Evolutionary conservation across 2,113 vertebrate genomes (phyloP).

Genomic region (Atractosteus spatula): DNA sequence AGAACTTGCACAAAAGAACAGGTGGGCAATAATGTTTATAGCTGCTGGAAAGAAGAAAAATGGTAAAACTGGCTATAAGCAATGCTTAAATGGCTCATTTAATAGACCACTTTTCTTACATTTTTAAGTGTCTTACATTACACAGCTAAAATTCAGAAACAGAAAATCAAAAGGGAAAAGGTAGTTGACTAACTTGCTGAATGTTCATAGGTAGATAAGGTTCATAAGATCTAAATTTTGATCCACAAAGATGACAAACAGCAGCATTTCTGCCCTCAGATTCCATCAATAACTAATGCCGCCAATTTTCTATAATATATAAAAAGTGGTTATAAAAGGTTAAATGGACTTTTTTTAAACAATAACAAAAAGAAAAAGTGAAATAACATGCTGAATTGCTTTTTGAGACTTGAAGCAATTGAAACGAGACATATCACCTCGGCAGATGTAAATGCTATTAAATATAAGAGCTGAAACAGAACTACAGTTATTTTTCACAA

Average conservation of each 20-base stretch:
- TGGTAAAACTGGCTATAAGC: conserved; percentile 9
- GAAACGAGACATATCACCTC: too few species aligned
- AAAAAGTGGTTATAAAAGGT: too few species aligned
- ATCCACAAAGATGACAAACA: not conserved
- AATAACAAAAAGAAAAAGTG: too few species aligned
- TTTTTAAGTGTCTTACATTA: conserved; percentile 11
- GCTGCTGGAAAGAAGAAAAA: conserved; percentile 9
- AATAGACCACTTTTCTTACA: conserved; percentile 1
- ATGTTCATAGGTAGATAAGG: not conserved
- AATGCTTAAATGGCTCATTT: conserved; percentile 21
- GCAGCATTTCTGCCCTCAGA: not conserved
- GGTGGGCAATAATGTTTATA: conserved; percentile 18
- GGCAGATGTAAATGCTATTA: too few species aligned
- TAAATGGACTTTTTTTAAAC: too few species aligned
- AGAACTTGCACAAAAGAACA: not conserved
- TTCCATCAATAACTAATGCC: not conserved
- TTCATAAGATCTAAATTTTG: conserved; percentile 9
- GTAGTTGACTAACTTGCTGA: too few species aligned
- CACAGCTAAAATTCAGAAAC: not conserved
- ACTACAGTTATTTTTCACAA: too few species aligned
- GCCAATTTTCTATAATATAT: conserved; percentile 19
- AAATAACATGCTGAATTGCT: too few species aligned
- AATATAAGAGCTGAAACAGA: too few species aligned
- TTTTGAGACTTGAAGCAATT: too few species aligned
- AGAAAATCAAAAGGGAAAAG: not conserved